These are phyloP conservation scores for Troilus luridus DNA, from an alignment of 2,888 invertebrate species.

Conservation along the genomic window DNA sequence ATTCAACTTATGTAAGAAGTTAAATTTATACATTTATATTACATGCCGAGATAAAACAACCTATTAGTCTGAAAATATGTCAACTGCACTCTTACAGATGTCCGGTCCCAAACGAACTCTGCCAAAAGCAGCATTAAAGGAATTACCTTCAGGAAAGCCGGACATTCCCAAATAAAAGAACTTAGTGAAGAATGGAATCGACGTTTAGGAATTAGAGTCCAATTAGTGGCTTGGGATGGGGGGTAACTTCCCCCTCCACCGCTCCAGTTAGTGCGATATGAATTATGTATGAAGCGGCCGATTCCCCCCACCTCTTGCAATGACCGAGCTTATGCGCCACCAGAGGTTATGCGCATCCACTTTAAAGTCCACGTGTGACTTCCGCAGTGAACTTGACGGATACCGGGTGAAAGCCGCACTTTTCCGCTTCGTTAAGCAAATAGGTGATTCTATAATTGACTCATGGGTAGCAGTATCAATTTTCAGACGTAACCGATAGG, in stretches of 20 bases:
- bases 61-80: background rate
- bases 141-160: background rate
- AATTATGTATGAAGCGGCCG: background rate
- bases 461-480: background rate
- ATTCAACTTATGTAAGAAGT: no score
- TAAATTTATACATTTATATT: no score
- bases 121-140: background rate
- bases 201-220: slow-evolving; percentile 10
- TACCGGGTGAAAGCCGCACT: background rate
- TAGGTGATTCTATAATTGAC: background rate
- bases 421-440: background rate
- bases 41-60: background rate
- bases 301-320: background rate
- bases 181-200: background rate
- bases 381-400: background rate
- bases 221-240: background rate
- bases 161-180: background rate
- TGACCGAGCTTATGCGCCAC: background rate
- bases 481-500: background rate
- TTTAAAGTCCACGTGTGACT: background rate
- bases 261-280: slow-evolving; percentile 10
- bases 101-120: background rate
- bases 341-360: slow-evolving; percentile 20
- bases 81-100: background rate
- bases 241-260: background rate